Evolutionary conservation across 2,888 invertebrate species (phyloP), one percentile per base, ranked within the genome.

Genomic region (Nemapogon koenigi): DNA sequence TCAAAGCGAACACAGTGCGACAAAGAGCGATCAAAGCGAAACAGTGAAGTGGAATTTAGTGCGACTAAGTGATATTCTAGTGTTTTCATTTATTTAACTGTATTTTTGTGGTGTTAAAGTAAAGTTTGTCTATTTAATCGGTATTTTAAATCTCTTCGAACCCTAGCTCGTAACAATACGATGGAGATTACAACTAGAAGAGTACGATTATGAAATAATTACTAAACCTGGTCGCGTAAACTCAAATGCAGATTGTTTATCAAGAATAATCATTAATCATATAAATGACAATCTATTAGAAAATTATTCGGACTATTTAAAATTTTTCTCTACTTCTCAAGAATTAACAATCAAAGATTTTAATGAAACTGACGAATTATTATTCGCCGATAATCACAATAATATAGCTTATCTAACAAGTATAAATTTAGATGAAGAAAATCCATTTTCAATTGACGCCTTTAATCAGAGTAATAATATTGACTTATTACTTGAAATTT

Each of bases 171-270:
- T 49, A 22, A 22, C 56, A 29, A 40, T 48, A 3, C 32, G 51
- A 15, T 59, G 54, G 56, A 28, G 49, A 4, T 33, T 58, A 3
- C 40, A 45, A 39, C 35, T 57, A 2, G 46, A 47, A 39, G 55
- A 56, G 37, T 56, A 50, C 37, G 44, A 50, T n/a, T 57, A 50
- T 36, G 40, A 45, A 39, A 48, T 53, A 4, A 14, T 31, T 6
- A 51, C 55, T 35, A 53, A 52, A 39, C 43, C 44, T 16, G 51
- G 53, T 11, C 46, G 39, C 38, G 14, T 41, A 10, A 53, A 55
- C 39, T 36, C 41, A 4, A 41, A 43, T 38, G 40, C 32, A n/a
- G 43, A 43, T 31, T 28, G 17, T 3, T 32, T 25, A 19, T 39
- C 39, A 22, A 18, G 39, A 31, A 25, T 33, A n/a, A n/a, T n/a